Percentiles rank a stretch among this genome's conserved stretches.
Conservation (phyloP, 2,113 vertebrate species). For the Apeltes quadracus region DNA sequence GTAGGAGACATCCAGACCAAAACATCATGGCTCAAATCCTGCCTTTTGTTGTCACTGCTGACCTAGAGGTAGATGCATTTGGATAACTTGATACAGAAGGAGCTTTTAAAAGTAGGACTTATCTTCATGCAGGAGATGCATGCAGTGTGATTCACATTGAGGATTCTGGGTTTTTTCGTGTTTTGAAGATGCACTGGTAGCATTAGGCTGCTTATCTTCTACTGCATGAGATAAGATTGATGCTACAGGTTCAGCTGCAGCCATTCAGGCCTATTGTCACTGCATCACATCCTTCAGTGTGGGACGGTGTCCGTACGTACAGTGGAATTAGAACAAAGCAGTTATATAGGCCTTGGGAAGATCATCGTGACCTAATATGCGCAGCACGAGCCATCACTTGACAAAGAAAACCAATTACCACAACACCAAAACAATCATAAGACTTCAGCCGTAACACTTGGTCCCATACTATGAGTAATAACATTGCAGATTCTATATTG, state of each 20-base stretch:
- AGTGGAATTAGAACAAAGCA: not conserved
- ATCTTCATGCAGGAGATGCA: not conserved
- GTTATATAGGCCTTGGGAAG: not conserved
- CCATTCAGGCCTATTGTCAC: not conserved
- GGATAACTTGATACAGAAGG: not conserved
- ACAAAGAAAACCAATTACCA: too few relatives aligned
- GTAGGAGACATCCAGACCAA: not conserved
- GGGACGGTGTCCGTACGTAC: not conserved
- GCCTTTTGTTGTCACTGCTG: not conserved
- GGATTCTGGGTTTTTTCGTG: not conserved
- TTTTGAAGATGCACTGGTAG: not conserved
- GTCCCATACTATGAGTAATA: not conserved
- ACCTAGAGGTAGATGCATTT: constrained; percentile 1
- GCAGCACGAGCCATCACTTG: too few relatives aligned
- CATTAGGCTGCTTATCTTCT: not conserved
- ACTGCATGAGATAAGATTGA: not conserved
- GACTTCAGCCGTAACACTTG: too few relatives aligned
- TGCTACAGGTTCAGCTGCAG: not conserved
- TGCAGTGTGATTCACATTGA: not conserved
- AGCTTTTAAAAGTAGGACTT: not conserved
- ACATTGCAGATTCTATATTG: not conserved
- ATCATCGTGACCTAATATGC: not conserved
- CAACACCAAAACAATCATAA: too few relatives aligned
- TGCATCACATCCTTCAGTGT: not conserved
- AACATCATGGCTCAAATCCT: not conserved